Percentiles rank a stretch among this genome's conserved stretches.
Conservation (phyloP, 2,113 vertebrate genomes). For the Fulmarus glacialis region DNA sequence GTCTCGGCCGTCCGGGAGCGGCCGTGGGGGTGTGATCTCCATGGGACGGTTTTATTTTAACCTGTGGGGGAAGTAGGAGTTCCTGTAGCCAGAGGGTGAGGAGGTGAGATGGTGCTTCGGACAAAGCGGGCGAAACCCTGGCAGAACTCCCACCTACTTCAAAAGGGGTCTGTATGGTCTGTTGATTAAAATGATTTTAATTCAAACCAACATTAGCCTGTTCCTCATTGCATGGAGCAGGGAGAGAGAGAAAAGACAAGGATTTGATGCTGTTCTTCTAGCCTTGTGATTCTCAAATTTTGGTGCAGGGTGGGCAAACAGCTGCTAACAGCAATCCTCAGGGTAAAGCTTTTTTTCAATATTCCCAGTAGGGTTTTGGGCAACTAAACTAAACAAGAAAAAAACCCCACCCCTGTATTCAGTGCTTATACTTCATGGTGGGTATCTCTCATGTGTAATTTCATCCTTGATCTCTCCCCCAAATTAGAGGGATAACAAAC, state of each 20-base stretch:
- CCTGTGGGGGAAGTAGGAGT: neutral
- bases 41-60: neutral
- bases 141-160: neutral
- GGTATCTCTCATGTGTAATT: neutral
- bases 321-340: neutral
- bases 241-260: neutral
- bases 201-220: neutral
- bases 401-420: fast-evolving
- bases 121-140: neutral
- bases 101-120: neutral
- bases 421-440: neutral
- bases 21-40: neutral
- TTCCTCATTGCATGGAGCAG: neutral
- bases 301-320: neutral
- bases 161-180: neutral
- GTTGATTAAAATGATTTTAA: neutral
- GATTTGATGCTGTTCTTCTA: neutral
- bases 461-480: neutral
- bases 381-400: neutral
- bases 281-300: neutral
- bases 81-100: neutral
- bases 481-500: neutral
- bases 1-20: fast-evolving
- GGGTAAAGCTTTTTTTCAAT: neutral
- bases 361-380: neutral